Evolutionary conservation across 2,113 vertebrate species (phyloP).

Genomic region (Leuciscus idus): DNA sequence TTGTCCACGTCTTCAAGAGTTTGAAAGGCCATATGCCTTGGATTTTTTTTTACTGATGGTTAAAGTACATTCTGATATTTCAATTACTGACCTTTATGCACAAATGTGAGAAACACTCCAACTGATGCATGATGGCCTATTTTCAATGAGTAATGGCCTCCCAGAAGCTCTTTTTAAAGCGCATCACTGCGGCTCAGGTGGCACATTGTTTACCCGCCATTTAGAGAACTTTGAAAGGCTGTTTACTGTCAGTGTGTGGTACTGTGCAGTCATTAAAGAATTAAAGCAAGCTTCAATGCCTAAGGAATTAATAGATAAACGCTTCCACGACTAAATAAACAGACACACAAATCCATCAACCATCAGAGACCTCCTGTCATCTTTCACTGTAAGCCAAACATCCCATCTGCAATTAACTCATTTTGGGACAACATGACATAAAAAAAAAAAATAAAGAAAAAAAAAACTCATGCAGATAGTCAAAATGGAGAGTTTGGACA

Average conservation of each 20-base stretch:
- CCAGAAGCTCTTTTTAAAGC: slow-evolving; percentile 41
- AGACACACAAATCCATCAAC: slow-evolving; percentile 71
- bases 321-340: slow-evolving; percentile 69
- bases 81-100: slow-evolving; percentile 34
- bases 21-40: slow-evolving; percentile 25
- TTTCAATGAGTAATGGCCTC: slow-evolving; percentile 32
- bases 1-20: not conserved
- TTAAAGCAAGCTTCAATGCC: slow-evolving; percentile 55
- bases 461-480: slow-evolving; percentile 53
- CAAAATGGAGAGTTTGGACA: not conserved
- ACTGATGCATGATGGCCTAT: slow-evolving; percentile 32
- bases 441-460: slow-evolving; percentile 53
- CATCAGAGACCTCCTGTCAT: slow-evolving; percentile 68
- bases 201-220: slow-evolving; percentile 51
- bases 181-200: slow-evolving; percentile 49
- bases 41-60: slow-evolving; percentile 17
- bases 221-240: slow-evolving; percentile 51
- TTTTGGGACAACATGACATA: slow-evolving; percentile 69
- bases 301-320: slow-evolving; percentile 70
- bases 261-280: slow-evolving; percentile 61
- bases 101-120: slow-evolving; percentile 6
- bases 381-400: slow-evolving; percentile 59
- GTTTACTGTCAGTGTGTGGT: slow-evolving; percentile 55
- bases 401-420: slow-evolving; percentile 73
- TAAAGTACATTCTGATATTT: slow-evolving; percentile 39